phyloP scores from a whole-genome alignment of 2,797 vertebrate genomes.

The Rhodeus uyekii region DNA sequence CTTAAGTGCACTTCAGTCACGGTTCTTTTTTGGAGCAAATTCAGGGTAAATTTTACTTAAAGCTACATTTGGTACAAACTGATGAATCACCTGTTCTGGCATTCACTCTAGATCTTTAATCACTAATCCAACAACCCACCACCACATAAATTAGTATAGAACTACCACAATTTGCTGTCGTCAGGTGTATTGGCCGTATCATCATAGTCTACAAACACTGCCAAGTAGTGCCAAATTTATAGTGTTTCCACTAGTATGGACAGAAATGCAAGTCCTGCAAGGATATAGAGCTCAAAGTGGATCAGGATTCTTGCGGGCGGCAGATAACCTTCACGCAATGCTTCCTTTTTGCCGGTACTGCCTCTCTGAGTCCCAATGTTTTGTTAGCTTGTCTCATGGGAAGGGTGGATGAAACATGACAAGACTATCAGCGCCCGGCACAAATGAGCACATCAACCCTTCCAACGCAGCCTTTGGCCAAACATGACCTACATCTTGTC shows the following conservation, averaged over 20 bases:
- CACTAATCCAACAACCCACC: background rate
- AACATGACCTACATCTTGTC: conserved; percentile 46
- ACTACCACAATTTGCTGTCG: conserved; percentile 27
- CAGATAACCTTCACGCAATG: conserved; percentile 41
- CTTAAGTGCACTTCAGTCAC: background rate
- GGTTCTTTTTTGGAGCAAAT: background rate
- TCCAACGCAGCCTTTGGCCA: conserved; percentile 27
- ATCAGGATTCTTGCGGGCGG: conserved; percentile 8
- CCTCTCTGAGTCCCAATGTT: conserved; percentile 27
- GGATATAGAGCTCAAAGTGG: conserved; percentile 20
- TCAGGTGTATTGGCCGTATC: conserved; percentile 27
- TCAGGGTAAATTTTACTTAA: background rate
- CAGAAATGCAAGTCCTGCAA: background rate
- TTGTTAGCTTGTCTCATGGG: conserved; percentile 41
- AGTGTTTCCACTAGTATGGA: background rate
- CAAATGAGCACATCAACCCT: conserved; percentile 41
- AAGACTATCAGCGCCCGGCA: conserved; percentile 50
- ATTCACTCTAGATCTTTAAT: conserved; percentile 8
- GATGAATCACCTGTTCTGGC: background rate
- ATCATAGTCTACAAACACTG: background rate
- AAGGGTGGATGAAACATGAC: conserved; percentile 47
- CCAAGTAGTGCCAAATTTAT: conserved; percentile 4
- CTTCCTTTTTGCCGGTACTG: conserved; percentile 20
- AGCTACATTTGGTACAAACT: background rate
- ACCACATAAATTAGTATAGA: conserved; percentile 26